Base-by-base conservation (phyloP, 2,797 vertebrate species). In the Aeoliscus strigatus region DNA sequence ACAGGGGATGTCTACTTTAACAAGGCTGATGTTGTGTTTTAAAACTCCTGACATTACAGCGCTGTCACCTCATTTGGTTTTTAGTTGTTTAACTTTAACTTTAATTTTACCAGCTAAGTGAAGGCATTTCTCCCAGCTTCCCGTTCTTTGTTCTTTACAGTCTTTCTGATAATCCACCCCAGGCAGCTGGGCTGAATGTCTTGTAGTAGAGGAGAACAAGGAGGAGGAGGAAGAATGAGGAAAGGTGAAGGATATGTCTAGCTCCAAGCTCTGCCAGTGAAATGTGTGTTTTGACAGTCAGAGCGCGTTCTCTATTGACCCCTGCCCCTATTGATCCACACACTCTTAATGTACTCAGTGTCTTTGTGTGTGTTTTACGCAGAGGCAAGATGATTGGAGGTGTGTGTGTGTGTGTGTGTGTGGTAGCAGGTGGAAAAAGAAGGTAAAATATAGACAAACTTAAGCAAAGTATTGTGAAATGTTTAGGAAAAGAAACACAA, bases 251-350 rank as follows among this genome's bases (percentile, higher is more conserved):
- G 17, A 25, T 39, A 43, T 33, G 45, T 15, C 40, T 55, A 43
- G 37, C 39, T 59, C 41, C 46, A 39, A 61, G 35, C 50, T 36
- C 36, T 39, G 53, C 51, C 36, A 21, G 33, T 59, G 58, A 68
- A 62, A 75, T 56, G 23, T 9, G 15, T 35, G 36, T 59, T 74
- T 77, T 56, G 62, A 34, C 49, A 76, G 70, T 75, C 75, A 51
- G 50, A 62, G 58, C 26, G 48, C 23, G 29, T 80, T 61, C 55
- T 76, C 47, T 25, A 45, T 66, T 80, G 73, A 77, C 73, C 71
- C 62, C 33, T 70, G 53, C 59, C 65, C 33, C 34, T 32, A 77
- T 81, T 6, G 70, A 79, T 72, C 55, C 57, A 7, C 32, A 11
- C 3, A 3, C 49, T 51, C 46, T 74, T 79, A 76, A 81, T 75